Evolutionary conservation across 2,113 vertebrate genomes (phyloP).

Genomic region (Myocastor coypus): DNA sequence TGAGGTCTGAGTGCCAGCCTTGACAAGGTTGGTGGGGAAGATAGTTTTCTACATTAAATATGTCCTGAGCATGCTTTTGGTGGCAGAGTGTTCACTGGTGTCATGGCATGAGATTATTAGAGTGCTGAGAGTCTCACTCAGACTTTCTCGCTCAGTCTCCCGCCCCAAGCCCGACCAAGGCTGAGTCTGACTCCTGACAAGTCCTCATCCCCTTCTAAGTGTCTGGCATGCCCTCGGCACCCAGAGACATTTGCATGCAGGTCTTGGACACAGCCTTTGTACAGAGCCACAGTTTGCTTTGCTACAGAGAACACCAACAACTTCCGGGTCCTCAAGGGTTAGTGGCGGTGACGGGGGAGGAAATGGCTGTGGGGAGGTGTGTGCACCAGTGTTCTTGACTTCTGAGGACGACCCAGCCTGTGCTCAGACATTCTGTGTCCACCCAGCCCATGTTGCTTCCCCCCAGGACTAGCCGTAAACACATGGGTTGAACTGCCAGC

Average conservation of each 20-base stretch:
- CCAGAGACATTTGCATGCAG: background rate
- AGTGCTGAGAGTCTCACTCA: background rate
- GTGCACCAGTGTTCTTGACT: background rate
- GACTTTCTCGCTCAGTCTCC: background rate
- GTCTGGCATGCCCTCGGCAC: background rate
- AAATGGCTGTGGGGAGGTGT: background rate
- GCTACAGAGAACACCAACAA: rapidly evolving
- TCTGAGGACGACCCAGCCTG: background rate
- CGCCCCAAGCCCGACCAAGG: background rate
- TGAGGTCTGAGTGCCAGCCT: too few relatives aligned
- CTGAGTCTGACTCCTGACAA: background rate
- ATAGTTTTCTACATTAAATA: background rate
- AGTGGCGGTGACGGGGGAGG: background rate
- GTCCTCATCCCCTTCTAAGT: background rate
- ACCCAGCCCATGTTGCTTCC: background rate
- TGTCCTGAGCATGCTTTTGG: background rate
- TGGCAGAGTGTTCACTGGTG: background rate
- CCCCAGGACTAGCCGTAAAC: background rate
- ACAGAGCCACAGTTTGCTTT: background rate
- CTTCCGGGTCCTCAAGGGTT: background rate
- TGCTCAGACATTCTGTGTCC: background rate
- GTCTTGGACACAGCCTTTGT: background rate
- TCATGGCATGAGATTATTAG: background rate
- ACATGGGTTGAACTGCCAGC: background rate
- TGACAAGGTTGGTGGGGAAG: background rate